phyloP scores from a whole-genome alignment of 2,888 invertebrate species.

The Peribatodes rhomboidaria region DNA sequence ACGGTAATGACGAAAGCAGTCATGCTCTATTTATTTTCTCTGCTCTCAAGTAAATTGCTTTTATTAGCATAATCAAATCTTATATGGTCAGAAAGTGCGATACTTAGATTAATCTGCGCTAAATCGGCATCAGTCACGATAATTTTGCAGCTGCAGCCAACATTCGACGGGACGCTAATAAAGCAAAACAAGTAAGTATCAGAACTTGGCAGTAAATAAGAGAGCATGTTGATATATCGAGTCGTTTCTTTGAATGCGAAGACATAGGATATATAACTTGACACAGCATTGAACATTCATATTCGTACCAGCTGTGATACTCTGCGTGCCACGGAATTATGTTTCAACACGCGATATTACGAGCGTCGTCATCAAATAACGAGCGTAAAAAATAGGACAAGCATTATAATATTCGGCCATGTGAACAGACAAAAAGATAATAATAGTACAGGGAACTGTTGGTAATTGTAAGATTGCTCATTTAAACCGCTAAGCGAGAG shows the following conservation, averaged over 20 bases:
- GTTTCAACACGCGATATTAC: slow-evolving; percentile 51
- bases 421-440: slow-evolving; percentile 43
- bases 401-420: slow-evolving; percentile 41
- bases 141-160: slow-evolving; percentile 3
- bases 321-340: slow-evolving; percentile 46
- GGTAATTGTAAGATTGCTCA: slow-evolving; percentile 40
- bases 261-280: slow-evolving; percentile 44
- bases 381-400: slow-evolving; percentile 50
- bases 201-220: slow-evolving; percentile 33
- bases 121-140: slow-evolving; percentile 15
- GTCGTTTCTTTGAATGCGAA: slow-evolving; percentile 43
- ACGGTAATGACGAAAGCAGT: slow-evolving; percentile 35
- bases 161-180: slow-evolving; percentile 11
- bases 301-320: slow-evolving; percentile 46
- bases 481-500: slow-evolving; percentile 28
- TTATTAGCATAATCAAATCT: slow-evolving; percentile 34
- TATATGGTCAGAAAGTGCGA: slow-evolving; percentile 19
- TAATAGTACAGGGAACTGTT: slow-evolving; percentile 36
- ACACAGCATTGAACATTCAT: slow-evolving; percentile 45
- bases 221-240: slow-evolving; percentile 28
- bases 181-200: slow-evolving; percentile 34
- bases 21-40: slow-evolving; percentile 41
- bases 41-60: slow-evolving; percentile 32
- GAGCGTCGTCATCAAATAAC: slow-evolving; percentile 50
- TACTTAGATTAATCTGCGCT: slow-evolving; percentile 6